Conservation (phyloP, 1,140 invertebrate genomes). For the Heliconius himera region DNA sequence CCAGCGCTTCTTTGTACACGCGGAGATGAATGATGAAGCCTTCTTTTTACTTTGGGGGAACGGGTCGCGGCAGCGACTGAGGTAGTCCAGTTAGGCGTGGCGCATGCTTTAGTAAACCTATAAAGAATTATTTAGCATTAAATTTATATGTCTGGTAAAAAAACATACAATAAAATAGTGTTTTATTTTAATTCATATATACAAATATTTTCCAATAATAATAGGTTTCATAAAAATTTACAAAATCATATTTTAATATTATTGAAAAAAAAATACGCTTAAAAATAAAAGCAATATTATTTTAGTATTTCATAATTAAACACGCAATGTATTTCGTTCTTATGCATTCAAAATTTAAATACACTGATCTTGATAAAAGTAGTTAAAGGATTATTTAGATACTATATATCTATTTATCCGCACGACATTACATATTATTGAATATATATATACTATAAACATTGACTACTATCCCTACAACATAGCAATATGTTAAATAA, state of each 20-base stretch:
- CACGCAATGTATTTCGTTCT: too few relatives aligned
- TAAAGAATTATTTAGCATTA: constrained; percentile 26
- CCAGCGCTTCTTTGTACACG: constrained; percentile 82
- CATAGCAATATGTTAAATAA: background rate
- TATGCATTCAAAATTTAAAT: too few relatives aligned
- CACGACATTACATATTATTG: too few relatives aligned
- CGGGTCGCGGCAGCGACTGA: constrained; percentile 49
- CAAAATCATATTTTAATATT: background rate
- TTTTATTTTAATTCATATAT: too few relatives aligned
- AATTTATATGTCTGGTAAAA: background rate
- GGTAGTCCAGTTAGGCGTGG: constrained; percentile 35
- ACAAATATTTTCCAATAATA: too few relatives aligned
- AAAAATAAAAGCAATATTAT: background rate
- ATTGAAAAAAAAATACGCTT: too few relatives aligned
- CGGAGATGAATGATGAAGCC: constrained; percentile 80
- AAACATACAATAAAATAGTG: too few relatives aligned
- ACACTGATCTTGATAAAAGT: too few relatives aligned
- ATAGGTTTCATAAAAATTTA: too few relatives aligned
- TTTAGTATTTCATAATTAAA: too few relatives aligned
- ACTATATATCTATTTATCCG: too few relatives aligned
- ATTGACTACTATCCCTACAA: background rate
- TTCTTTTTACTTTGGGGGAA: constrained; percentile 46
- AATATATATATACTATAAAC: background rate
- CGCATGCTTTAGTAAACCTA: constrained; percentile 47
- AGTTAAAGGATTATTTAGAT: too few relatives aligned